Conservation (phyloP, 64 coral and sea anemone species). For the Anthopleura sola region DNA sequence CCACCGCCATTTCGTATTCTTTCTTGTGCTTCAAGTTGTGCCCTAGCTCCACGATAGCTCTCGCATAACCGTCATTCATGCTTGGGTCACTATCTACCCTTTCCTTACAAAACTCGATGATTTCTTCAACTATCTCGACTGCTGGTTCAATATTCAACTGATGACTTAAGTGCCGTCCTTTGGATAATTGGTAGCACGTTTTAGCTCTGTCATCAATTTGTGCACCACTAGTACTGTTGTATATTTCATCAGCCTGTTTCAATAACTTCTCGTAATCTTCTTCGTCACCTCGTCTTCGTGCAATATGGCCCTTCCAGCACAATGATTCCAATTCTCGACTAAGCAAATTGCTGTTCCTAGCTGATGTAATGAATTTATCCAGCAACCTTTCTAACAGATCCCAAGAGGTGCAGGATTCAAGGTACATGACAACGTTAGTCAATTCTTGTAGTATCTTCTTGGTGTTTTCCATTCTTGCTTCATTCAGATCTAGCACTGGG, state of each 20-base stretch:
- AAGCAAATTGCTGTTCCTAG: not conserved
- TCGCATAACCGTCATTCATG: constrained; percentile 7
- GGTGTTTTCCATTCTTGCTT: not conserved
- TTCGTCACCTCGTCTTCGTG: constrained; percentile 4
- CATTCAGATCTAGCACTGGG: not conserved
- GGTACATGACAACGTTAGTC: not conserved
- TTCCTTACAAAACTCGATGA: not conserved
- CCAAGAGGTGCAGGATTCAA: not conserved
- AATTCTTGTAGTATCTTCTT: not conserved
- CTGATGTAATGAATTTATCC: not conserved
- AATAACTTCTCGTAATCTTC: constrained; percentile 15
- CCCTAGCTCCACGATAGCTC: not conserved
- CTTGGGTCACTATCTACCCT: not conserved
- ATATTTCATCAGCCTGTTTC: not conserved
- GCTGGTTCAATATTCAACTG: not conserved
- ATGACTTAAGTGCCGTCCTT: not conserved
- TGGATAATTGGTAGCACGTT: not conserved
- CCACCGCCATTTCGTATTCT: not conserved
- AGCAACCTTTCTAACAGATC: not conserved
- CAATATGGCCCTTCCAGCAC: constrained; percentile 41
- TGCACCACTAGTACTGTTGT: not conserved
- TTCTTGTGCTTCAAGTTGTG: not conserved
- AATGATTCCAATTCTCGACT: constrained; percentile 4
- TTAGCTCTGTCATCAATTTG: not conserved
- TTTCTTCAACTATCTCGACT: not conserved